phyloP scores from a whole-genome alignment of 2,888 invertebrate genomes.

The Suillia variegata region DNA sequence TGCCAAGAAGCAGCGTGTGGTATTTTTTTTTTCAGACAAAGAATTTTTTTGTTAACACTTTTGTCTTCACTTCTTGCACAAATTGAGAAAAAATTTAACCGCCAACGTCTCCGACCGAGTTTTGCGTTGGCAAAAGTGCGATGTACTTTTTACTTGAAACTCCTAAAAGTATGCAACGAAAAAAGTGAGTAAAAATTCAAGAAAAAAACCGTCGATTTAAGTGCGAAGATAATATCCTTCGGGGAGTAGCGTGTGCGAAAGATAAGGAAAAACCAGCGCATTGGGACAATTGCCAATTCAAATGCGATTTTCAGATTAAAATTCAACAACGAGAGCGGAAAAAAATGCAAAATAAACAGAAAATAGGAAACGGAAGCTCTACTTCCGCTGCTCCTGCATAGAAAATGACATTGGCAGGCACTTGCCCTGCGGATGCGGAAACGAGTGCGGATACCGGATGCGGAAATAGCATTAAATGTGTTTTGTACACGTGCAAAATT shows the following conservation, averaged over 20 bases:
- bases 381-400: background rate
- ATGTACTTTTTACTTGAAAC: background rate
- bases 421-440: slow-evolving; percentile 23
- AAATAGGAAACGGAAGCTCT: slow-evolving; percentile 28
- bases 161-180: slow-evolving; percentile 20
- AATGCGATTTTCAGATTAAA: slow-evolving; percentile 54
- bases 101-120: too few species aligned
- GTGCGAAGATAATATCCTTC: slow-evolving; percentile 29
- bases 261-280: slow-evolving; percentile 45
- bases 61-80: slow-evolving; percentile 10
- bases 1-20: background rate
- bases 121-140: slow-evolving; percentile 6
- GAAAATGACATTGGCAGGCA: slow-evolving; percentile 3
- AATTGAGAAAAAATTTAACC: too few species aligned
- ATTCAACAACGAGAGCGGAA: slow-evolving; percentile 30
- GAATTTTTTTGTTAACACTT: slow-evolving; percentile 25
- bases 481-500: background rate
- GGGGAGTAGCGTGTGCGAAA: background rate
- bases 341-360: too few species aligned
- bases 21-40: slow-evolving; percentile 5
- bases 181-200: too few species aligned
- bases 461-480: slow-evolving; percentile 43
- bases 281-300: slow-evolving; percentile 60
- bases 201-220: too few species aligned
- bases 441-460: slow-evolving; percentile 34